Conservation (phyloP, 1,140 invertebrate species). For the Laupala kohalensis region DNA sequence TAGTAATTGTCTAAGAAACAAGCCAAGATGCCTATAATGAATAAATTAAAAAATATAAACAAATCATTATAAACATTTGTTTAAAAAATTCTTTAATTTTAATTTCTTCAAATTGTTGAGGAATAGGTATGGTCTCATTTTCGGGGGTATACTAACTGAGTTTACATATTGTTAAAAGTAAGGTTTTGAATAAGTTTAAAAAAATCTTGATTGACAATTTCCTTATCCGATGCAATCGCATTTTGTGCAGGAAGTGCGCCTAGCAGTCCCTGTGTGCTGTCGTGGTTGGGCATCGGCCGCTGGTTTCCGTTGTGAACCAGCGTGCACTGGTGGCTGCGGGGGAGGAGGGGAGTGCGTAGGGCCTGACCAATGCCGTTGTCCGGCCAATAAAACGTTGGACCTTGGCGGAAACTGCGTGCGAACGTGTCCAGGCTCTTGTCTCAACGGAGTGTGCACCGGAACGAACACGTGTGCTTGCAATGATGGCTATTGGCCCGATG, state of each 20-base stretch:
- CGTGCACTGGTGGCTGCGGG: neutral
- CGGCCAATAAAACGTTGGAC: neutral
- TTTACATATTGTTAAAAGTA: no score
- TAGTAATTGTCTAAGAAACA: no score
- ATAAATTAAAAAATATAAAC: no score
- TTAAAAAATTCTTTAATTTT: no score
- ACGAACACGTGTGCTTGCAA: neutral
- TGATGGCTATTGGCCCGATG: neutral
- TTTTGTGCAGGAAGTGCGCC: neutral
- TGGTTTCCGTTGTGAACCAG: neutral
- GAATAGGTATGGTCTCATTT: no score
- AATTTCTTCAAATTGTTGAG: no score
- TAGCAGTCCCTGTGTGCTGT: neutral
- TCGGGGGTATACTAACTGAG: no score
- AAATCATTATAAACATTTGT: no score
- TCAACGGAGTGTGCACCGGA: neutral
- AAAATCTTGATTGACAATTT: no score
- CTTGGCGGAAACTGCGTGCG: neutral
- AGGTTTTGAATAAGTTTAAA: no score
- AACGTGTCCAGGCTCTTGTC: neutral
- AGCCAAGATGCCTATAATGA: no score
- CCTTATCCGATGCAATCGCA: no score
- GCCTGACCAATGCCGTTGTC: neutral
- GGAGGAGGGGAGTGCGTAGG: neutral
- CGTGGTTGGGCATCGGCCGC: neutral